Evolutionary conservation across 2,113 vertebrate species (phyloP).

Genomic region (Dromas ardeola): DNA sequence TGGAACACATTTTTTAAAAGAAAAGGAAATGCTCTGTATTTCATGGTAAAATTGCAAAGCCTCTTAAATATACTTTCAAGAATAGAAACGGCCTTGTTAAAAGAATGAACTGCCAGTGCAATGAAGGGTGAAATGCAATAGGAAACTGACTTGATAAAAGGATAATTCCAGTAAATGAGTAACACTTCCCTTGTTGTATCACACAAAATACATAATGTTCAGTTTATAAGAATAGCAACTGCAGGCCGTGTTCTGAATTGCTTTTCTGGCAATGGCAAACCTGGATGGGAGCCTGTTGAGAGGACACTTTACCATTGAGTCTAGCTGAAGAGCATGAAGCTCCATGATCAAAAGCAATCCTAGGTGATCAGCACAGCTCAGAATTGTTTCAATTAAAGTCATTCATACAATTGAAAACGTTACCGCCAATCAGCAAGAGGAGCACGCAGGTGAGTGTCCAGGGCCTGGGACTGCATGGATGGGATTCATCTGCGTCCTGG

Average conservation of each 20-base stretch:
- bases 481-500: neutral
- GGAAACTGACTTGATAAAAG: slow-evolving; percentile 69
- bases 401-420: neutral
- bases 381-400: neutral
- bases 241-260: neutral
- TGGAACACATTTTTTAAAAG: neutral
- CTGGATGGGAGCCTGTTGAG: neutral
- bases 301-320: neutral
- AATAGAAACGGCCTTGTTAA: slow-evolving; percentile 53
- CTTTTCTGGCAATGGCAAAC: neutral
- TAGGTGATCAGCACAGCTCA: neutral
- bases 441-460: neutral
- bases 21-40: neutral
- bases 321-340: neutral
- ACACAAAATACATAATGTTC: slow-evolving; percentile 10
- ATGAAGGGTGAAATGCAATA: slow-evolving; percentile 66
- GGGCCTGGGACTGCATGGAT: fast-evolving
- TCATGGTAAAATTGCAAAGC: neutral
- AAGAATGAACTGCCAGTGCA: slow-evolving; percentile 48
- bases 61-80: slow-evolving; percentile 26
- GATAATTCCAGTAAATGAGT: slow-evolving; percentile 71
- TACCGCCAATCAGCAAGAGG: neutral
- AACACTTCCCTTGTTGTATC: slow-evolving; percentile 49
- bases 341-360: neutral
- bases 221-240: neutral